Evolutionary conservation across 2,797 vertebrate genomes (phyloP).

Genomic region (Sebastes trivittatus): DNA sequence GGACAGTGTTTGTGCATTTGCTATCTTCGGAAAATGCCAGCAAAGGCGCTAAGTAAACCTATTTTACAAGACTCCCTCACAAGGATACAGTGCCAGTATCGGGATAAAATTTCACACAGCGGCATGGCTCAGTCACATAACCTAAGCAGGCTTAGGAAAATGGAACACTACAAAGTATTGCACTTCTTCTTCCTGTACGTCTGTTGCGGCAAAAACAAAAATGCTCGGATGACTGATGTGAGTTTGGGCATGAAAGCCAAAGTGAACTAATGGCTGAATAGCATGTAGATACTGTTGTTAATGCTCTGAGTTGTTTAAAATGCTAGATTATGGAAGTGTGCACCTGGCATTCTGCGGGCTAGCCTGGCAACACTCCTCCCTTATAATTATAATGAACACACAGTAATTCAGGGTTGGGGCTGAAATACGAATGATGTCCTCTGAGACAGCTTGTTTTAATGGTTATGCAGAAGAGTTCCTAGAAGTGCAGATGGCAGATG

Average conservation of each 20-base stretch:
- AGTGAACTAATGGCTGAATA: slow-evolving; percentile 76
- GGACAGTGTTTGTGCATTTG: slow-evolving; percentile 85
- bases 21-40: slow-evolving; percentile 87
- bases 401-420: slow-evolving; percentile 84
- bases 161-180: slow-evolving; percentile 80
- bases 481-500: slow-evolving; percentile 85
- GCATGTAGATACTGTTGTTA: slow-evolving; percentile 75
- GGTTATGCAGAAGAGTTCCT: slow-evolving; percentile 84
- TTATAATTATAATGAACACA: slow-evolving; percentile 85
- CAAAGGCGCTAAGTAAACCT: slow-evolving; percentile 88
- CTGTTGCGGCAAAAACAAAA: slow-evolving; percentile 63
- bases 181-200: slow-evolving; percentile 73
- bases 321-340: slow-evolving; percentile 81
- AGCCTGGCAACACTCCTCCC: slow-evolving; percentile 83
- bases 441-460: slow-evolving; percentile 85
- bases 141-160: slow-evolving; percentile 85
- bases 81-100: slow-evolving; percentile 84
- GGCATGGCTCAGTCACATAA: slow-evolving; percentile 84
- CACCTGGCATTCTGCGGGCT: slow-evolving; percentile 80
- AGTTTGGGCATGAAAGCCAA: slow-evolving; percentile 68
- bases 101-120: slow-evolving; percentile 87
- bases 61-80: slow-evolving; percentile 88
- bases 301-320: slow-evolving; percentile 79
- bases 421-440: slow-evolving; percentile 84
- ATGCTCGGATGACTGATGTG: slow-evolving; percentile 64